A percentile compares a stretch with the other conserved stretches of the same genome.
Conservation (phyloP, 1,140 invertebrate species). For the Phthorimaea operculella region DNA sequence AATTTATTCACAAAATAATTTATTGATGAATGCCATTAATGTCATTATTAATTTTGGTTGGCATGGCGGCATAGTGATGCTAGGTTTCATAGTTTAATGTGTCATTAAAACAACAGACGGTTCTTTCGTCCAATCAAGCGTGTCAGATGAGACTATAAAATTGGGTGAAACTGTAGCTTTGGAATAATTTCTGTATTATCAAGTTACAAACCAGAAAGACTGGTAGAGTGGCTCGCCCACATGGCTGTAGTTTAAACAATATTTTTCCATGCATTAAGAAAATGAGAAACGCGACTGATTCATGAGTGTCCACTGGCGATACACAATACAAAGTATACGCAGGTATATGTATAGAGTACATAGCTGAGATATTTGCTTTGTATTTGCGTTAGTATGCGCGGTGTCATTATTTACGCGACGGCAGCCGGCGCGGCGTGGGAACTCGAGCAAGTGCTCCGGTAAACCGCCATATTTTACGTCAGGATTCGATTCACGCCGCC, state of each 20-base stretch:
- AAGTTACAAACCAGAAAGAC: background rate
- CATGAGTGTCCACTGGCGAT: background rate
- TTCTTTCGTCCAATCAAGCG: background rate
- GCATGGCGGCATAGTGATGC: too few species aligned
- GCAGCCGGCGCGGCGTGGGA: slow-evolving; percentile 41
- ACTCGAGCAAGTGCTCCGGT: slow-evolving; percentile 28
- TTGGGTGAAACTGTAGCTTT: background rate
- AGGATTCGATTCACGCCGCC: slow-evolving; percentile 38
- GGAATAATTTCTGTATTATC: background rate
- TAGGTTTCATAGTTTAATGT: too few species aligned
- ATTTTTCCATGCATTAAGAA: too few species aligned
- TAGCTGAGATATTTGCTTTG: background rate
- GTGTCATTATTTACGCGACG: slow-evolving; percentile 1
- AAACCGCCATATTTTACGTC: slow-evolving; percentile 52
- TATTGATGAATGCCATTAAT: too few species aligned
- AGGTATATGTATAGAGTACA: background rate
- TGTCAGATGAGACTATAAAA: background rate
- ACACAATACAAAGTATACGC: background rate
- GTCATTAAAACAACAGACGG: too few species aligned
- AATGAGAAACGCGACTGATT: background rate
- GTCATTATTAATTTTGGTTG: too few species aligned
- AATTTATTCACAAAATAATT: too few species aligned
- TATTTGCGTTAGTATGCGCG: background rate
- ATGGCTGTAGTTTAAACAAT: too few species aligned
- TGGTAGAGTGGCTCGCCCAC: background rate